Percentiles rank a stretch among this genome's conserved stretches.
phyloP scores from a whole-genome alignment of 2,888 invertebrate species.

The Merodon equestris region DNA sequence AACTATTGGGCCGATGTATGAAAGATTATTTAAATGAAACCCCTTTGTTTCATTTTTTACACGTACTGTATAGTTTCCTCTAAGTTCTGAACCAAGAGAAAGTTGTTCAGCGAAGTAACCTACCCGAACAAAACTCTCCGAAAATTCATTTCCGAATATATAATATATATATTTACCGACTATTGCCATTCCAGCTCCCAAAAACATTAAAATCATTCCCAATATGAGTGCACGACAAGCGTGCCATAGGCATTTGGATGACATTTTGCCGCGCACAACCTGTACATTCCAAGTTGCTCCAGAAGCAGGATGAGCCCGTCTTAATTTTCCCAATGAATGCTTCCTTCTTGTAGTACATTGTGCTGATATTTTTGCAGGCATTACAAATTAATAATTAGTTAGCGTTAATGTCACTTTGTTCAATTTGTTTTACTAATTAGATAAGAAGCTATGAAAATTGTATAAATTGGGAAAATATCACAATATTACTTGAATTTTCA shows the following conservation, averaged over 20 bases:
- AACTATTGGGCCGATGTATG: conserved; percentile 97
- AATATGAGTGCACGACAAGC: conserved; percentile 94
- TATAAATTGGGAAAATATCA: no score
- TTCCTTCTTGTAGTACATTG: conserved; percentile 76
- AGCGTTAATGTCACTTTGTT: not conserved
- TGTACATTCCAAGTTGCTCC: conserved; percentile 92
- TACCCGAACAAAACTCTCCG: conserved; percentile 75
- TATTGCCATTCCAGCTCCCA: conserved; percentile 95
- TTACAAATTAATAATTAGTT: conserved; percentile 65
- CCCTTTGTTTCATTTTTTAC: conserved; percentile 91
- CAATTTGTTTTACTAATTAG: not conserved
- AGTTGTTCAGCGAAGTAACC: conserved; percentile 91
- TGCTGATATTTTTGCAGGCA: conserved; percentile 76
- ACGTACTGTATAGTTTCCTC: conserved; percentile 88
- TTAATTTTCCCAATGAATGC: conserved; percentile 80
- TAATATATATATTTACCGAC: conserved; percentile 83
- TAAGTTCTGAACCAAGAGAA: conserved; percentile 87
- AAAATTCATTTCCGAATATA: no score
- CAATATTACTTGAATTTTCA: no score
- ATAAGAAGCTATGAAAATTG: no score
- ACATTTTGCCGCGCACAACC: conserved; percentile 92
- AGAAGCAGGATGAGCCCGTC: conserved; percentile 87
- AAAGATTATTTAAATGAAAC: conserved; percentile 92
- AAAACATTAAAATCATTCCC: conserved; percentile 90
- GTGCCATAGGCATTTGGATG: conserved; percentile 94